Evolutionary conservation across 1,140 invertebrate genomes (phyloP).

Genomic region (Lordiphosa collinella): DNA sequence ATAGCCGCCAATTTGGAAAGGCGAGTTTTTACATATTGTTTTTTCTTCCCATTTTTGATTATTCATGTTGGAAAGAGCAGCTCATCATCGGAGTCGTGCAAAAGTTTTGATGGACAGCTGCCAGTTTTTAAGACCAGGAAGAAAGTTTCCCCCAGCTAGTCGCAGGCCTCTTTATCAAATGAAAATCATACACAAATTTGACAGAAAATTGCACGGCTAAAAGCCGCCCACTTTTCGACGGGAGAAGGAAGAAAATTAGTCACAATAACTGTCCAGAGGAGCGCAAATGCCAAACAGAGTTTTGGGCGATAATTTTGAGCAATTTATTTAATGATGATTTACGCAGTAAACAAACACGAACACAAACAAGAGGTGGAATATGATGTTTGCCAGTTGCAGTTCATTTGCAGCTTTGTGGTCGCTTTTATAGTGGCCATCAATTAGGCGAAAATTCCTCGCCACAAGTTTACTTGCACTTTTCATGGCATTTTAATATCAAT

Average conservation of each 20-base stretch:
- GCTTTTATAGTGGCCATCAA: constrained; percentile 3
- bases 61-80: background rate
- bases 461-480: constrained; percentile 6
- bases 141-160: constrained; percentile 16
- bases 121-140: constrained; percentile 27
- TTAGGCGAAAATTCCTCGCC: constrained; percentile 3
- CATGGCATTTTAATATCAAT: constrained; percentile 11
- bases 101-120: constrained; percentile 22
- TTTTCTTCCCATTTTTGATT: constrained; percentile 5
- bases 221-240: constrained; percentile 35
- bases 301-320: constrained; percentile 43
- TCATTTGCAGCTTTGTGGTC: constrained; percentile 11
- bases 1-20: constrained; percentile 37
- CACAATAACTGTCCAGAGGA: constrained; percentile 37
- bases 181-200: constrained; percentile 50
- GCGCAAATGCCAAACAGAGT: constrained; percentile 31
- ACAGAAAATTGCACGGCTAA: constrained; percentile 51
- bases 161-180: constrained; percentile 39
- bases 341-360: constrained; percentile 22
- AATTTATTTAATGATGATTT: constrained; percentile 58
- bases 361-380: too few species aligned
- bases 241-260: constrained; percentile 40
- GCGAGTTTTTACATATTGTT: constrained; percentile 24
- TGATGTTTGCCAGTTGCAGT: background rate
- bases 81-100: background rate